phyloP scores from a whole-genome alignment of 1,140 invertebrate genomes.

The Nymphalis io region DNA sequence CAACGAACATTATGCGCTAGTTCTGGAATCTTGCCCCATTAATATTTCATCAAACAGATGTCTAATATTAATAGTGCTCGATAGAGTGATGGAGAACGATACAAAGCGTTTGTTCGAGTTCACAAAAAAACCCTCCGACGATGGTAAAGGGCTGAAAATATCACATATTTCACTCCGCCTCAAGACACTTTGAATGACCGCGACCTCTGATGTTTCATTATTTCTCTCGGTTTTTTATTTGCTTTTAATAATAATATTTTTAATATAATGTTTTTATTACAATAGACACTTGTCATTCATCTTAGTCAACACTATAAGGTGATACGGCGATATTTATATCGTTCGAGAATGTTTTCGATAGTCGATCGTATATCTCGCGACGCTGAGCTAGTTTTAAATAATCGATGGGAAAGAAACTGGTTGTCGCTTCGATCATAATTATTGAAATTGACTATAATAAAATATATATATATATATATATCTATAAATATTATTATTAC shows the following conservation, averaged over 20 bases:
- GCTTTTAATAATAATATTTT: conserved; percentile 11
- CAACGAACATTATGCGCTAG: conserved; percentile 49
- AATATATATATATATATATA: not conserved
- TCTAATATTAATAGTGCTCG: conserved; percentile 60
- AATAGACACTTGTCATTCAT: conserved; percentile 19
- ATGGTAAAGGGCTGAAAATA: conserved; percentile 51
- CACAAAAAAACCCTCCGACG: conserved; percentile 49
- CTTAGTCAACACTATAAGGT: conserved; percentile 14
- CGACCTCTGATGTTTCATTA: conserved; percentile 11
- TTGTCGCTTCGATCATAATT: conserved; percentile 7
- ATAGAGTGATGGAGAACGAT: conserved; percentile 42
- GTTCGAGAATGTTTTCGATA: not conserved
- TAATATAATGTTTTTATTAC: conserved; percentile 23
- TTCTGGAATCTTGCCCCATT: conserved; percentile 63
- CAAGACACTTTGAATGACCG: conserved; percentile 23
- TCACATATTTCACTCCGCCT: conserved; percentile 47
- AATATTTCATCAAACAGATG: conserved; percentile 71
- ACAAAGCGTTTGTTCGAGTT: conserved; percentile 44
- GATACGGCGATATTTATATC: conserved; percentile 5
- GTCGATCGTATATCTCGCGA: not conserved
- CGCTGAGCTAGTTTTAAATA: not conserved
- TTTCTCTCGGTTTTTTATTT: not conserved
- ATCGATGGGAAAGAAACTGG: not conserved
- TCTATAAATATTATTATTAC: not conserved
- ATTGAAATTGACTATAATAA: conserved; percentile 7